Percentiles rank a stretch among this genome's conserved stretches.
Conservation (phyloP, 2,797 vertebrate genomes). For the Nothura maculosa region DNA sequence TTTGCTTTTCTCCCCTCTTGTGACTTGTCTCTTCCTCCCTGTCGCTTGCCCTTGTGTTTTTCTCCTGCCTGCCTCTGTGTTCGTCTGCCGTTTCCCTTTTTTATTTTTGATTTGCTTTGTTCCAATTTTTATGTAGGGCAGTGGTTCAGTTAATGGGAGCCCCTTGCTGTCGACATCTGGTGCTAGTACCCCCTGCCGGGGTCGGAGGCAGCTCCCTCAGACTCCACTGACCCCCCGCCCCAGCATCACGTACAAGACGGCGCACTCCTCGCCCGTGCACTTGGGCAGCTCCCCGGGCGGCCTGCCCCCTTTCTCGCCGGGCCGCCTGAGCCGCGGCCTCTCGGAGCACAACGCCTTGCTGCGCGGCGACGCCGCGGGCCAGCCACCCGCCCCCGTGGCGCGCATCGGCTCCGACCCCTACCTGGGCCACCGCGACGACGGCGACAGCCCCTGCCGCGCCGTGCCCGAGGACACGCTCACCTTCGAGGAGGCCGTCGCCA, state of each 20-base stretch:
- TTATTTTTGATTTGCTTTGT: slow-evolving; percentile 89
- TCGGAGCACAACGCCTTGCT: slow-evolving; percentile 93
- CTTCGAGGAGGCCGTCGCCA: slow-evolving; percentile 90
- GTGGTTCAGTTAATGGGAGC: slow-evolving; percentile 93
- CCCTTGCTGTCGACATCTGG: slow-evolving; percentile 89
- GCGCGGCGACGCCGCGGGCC: slow-evolving; percentile 82
- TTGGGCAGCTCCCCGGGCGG: slow-evolving; percentile 81
- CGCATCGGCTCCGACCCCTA: slow-evolving; percentile 92
- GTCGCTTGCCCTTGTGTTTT: slow-evolving; percentile 67
- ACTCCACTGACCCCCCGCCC: slow-evolving; percentile 93
- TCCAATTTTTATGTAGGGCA: slow-evolving; percentile 93
- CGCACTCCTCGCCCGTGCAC: slow-evolving; percentile 93
- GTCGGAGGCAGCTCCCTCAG: slow-evolving; percentile 96
- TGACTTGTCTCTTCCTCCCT: slow-evolving; percentile 46
- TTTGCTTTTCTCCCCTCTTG: slow-evolving; percentile 65
- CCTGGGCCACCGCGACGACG: slow-evolving; percentile 82
- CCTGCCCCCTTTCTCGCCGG: slow-evolving; percentile 84
- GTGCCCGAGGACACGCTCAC: slow-evolving; percentile 88
- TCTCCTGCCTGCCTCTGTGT: slow-evolving; percentile 61
- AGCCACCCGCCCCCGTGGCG: slow-evolving; percentile 82
- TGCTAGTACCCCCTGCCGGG: slow-evolving; percentile 91
- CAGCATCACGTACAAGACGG: slow-evolving; percentile 95
- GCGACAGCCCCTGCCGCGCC: slow-evolving; percentile 73
- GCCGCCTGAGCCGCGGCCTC: slow-evolving; percentile 90
- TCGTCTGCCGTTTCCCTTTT: slow-evolving; percentile 60